phyloP scores from a whole-genome alignment of 2,797 vertebrate species.

The Protonibea diacanthus region DNA sequence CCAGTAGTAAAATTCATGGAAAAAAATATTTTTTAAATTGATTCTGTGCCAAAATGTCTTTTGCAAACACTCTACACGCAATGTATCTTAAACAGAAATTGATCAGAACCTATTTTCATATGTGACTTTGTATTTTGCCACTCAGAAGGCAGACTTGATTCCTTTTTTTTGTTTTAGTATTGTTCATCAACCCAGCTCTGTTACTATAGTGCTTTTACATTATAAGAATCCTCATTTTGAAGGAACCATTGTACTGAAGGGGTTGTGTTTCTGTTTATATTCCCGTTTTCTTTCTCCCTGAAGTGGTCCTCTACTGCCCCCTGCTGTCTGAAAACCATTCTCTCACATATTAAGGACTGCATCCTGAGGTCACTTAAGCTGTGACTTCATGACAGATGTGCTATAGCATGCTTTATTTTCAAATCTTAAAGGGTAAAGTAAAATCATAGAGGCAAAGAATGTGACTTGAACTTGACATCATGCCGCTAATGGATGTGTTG shows the following conservation, averaged over 20 bases:
- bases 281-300: slow-evolving; percentile 51
- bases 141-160: slow-evolving; percentile 89
- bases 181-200: slow-evolving; percentile 66
- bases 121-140: slow-evolving; percentile 96
- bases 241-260: slow-evolving; percentile 70
- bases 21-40: slow-evolving; percentile 85
- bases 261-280: slow-evolving; percentile 53
- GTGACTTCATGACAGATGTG: slow-evolving; percentile 58
- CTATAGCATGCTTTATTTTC: slow-evolving; percentile 78
- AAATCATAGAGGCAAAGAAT: slow-evolving; percentile 79
- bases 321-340: slow-evolving; percentile 71
- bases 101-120: slow-evolving; percentile 97
- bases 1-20: slow-evolving; percentile 67
- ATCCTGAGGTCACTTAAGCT: slow-evolving; percentile 54
- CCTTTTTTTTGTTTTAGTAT: slow-evolving; percentile 69
- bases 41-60: slow-evolving; percentile 98
- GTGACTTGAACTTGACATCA: slow-evolving; percentile 81
- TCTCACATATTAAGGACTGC: slow-evolving; percentile 44
- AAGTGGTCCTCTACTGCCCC: slow-evolving; percentile 76
- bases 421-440: slow-evolving; percentile 70
- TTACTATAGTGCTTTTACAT: slow-evolving; percentile 73
- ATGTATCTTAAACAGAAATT: slow-evolving; percentile 84
- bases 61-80: slow-evolving; percentile 85
- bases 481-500: slow-evolving; percentile 83
- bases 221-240: slow-evolving; percentile 66